Evolutionary conservation across 2,797 vertebrate genomes (phyloP).

Genomic region (Enoplosus armatus): DNA sequence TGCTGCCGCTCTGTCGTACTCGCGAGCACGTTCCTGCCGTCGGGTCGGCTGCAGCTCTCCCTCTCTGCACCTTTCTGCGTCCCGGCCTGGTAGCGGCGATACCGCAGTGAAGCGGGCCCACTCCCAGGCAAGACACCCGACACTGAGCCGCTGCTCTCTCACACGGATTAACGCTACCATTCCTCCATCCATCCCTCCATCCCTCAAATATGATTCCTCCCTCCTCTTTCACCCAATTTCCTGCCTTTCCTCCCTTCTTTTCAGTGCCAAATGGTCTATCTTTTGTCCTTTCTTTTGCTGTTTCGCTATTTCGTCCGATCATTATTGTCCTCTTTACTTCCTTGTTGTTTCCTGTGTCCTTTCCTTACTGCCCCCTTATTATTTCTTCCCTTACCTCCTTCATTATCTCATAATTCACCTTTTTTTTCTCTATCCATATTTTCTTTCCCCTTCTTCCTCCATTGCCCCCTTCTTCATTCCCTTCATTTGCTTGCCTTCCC

Average conservation of each 20-base stretch:
- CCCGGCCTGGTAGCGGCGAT: conserved; percentile 30
- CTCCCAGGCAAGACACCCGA: conserved; percentile 80
- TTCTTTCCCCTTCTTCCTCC: not conserved
- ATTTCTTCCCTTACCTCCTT: not conserved
- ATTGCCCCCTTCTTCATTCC: not conserved
- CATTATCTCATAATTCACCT: not conserved
- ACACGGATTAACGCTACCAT: conserved; percentile 79
- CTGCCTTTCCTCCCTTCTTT: conserved; percentile 2
- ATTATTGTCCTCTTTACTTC: not conserved
- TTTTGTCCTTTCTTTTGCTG: not conserved
- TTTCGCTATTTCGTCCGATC: not conserved
- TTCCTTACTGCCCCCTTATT: not conserved
- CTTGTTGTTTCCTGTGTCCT: not conserved
- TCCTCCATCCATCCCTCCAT: conserved; percentile 65
- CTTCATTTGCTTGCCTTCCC: not conserved
- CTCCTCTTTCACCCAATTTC: conserved; percentile 12
- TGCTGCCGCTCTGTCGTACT: conserved; percentile 5
- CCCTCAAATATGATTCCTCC: conserved; percentile 53
- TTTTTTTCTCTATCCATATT: not conserved
- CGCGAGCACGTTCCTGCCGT: conserved; percentile 34
- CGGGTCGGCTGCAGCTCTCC: not conserved
- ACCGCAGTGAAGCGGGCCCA: conserved; percentile 73
- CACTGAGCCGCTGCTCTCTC: conserved; percentile 77
- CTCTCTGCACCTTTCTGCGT: conserved; percentile 12
- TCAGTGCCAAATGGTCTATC: not conserved